Percentiles rank a stretch among this genome's conserved stretches.
Conservation (phyloP, 2,797 vertebrate genomes). For the Microchirus variegatus region DNA sequence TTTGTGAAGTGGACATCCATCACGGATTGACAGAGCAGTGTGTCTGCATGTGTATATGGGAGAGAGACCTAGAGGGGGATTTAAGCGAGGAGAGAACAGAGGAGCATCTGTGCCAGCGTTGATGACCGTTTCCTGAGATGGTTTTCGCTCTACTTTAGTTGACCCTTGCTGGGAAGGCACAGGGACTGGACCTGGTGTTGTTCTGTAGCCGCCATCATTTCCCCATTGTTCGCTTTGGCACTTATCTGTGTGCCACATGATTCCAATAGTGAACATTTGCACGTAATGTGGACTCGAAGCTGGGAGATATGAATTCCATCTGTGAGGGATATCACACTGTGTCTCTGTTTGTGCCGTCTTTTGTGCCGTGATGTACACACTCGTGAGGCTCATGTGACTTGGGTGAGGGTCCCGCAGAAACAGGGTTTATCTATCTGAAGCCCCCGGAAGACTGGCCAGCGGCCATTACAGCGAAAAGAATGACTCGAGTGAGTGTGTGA, state of each 20-base stretch:
- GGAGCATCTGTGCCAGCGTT: conserved; percentile 56
- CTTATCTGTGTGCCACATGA: conserved; percentile 66
- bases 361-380: conserved; percentile 35
- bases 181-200: conserved; percentile 33
- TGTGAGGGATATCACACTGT: conserved; percentile 61
- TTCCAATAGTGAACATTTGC: conserved; percentile 60
- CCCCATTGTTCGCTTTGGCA: conserved; percentile 26
- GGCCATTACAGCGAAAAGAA: conserved; percentile 54
- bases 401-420: conserved; percentile 57
- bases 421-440: conserved; percentile 54
- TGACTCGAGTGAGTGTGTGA: conserved; percentile 44
- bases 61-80: conserved; percentile 25
- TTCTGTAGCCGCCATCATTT: conserved; percentile 17
- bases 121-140: conserved; percentile 60
- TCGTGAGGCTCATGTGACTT: conserved; percentile 75
- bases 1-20: conserved; percentile 72
- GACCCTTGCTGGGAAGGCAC: conserved; percentile 30
- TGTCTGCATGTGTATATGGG: conserved; percentile 55
- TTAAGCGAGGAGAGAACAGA: conserved; percentile 54
- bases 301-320: conserved; percentile 59
- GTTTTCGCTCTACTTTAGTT: conserved; percentile 19
- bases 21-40: conserved; percentile 53
- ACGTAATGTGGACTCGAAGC: conserved; percentile 31
- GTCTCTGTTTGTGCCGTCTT: conserved; percentile 58
- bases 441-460: conserved; percentile 45